phyloP scores from a whole-genome alignment of 2,797 vertebrate genomes.

The Odontamblyopus lacepedii region DNA sequence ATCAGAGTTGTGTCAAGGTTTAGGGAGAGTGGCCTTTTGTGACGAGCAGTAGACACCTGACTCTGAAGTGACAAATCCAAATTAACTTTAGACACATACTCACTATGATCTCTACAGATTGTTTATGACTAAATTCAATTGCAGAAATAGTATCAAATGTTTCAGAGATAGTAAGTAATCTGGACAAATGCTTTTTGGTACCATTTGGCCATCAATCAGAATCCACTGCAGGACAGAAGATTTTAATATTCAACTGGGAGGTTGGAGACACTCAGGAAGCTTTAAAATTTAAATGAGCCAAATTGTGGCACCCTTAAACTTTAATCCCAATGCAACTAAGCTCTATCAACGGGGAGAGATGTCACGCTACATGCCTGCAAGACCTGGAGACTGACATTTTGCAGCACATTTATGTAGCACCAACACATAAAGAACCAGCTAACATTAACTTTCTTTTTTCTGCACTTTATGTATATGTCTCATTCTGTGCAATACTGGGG shows the following conservation, averaged over 20 bases:
- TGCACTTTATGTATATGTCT: background rate
- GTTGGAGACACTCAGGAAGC: background rate
- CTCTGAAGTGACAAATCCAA: conserved; percentile 30
- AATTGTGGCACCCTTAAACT: background rate
- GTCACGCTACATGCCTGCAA: background rate
- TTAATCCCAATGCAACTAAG: background rate
- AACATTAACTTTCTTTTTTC: background rate
- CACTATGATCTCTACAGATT: background rate
- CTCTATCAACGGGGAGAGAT: conserved; percentile 3
- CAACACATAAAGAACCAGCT: conserved; percentile 1
- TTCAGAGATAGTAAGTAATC: background rate
- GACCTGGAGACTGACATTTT: background rate
- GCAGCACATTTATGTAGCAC: conserved; percentile 1
- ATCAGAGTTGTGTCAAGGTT: conserved; percentile 37
- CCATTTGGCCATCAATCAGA: background rate
- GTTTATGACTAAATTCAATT: conserved; percentile 1
- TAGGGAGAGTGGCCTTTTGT: conserved; percentile 15
- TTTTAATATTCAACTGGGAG: no score
- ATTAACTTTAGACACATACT: conserved; percentile 32
- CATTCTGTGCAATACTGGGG: background rate
- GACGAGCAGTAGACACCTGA: conserved; percentile 17
- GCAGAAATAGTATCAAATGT: background rate
- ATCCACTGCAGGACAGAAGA: no score
- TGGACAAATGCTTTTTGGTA: background rate
- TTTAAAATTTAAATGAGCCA: background rate